Base-by-base conservation (phyloP, 2,888 invertebrate species). In the Lissocephala sabroskyi region DNA sequence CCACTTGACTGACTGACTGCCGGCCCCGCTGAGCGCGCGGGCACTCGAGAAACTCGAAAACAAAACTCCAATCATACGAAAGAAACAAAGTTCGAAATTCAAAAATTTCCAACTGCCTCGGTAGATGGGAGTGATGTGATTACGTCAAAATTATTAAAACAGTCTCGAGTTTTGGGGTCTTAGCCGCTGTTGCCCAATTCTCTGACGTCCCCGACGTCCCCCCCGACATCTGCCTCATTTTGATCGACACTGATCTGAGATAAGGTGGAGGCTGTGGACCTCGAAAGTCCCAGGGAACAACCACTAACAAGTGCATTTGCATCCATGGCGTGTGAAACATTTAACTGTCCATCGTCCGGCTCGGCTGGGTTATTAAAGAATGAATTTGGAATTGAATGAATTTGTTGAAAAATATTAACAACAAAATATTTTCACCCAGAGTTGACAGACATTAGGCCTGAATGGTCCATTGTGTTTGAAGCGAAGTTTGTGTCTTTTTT, bases 91-190 rank as follows among this genome's bases (percentile, higher is more conserved):
- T 53, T 49, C 54, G 56, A 52, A n/a, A 65, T 65, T 49, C 36
- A 51, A 63, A 56, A 48, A 47, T 60, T 30, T 32, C 19, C 17
- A 35, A 46, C 45, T 11, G 6, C 11, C 58, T 56, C 42, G 46
- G 58, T 44, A 73, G 71, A 78, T 73, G 62, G 68, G 56, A 67
- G 71, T 78, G 78, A 75, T 76, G 76, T 73, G 71, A 73, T 73
- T 73, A 73, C 54, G 79, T 73, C 71, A 78, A 73, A 73, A 78
- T 73, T 73, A 73, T 73, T 73, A 73, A 73, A 73, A 75, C 71
- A 73, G 71, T 75, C 71, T 78, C 52, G 53, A 56, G 52, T 48
- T 39, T n/a, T 23, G 13, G 14, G 33, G 32, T 23, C 36, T 35
- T 17, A 19, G n/a, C n/a, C 7, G 3, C 23, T 7, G 7, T 7